phyloP scores from a whole-genome alignment of 2,888 invertebrate species.

The Aphrophora alni region DNA sequence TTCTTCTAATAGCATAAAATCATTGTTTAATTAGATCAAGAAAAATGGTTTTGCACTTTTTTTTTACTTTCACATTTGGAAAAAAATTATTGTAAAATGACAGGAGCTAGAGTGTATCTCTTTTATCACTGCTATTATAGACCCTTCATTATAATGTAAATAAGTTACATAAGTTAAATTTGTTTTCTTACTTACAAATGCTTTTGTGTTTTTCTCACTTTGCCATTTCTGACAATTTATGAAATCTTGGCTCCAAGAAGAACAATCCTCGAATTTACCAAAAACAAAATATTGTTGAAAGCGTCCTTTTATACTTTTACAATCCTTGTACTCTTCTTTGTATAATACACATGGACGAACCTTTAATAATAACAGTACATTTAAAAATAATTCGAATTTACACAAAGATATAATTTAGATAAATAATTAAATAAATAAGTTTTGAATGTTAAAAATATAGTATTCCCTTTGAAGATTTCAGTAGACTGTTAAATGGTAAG shows the following conservation, averaged over 20 bases:
- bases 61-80: too few relatives aligned
- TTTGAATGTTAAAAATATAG: not conserved
- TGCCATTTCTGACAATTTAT: conserved; percentile 76
- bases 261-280: conserved; percentile 76
- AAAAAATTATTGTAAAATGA: too few relatives aligned
- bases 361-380: conserved; percentile 57
- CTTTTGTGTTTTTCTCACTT: conserved; percentile 65
- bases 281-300: conserved; percentile 87
- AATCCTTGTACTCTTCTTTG: conserved; percentile 81
- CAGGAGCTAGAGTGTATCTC: too few relatives aligned
- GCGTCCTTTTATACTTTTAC: conserved; percentile 73
- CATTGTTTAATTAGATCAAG: too few relatives aligned
- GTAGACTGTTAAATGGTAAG: not conserved
- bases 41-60: too few relatives aligned
- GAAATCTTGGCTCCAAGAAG: conserved; percentile 79
- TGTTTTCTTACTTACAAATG: conserved; percentile 67
- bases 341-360: conserved; percentile 81
- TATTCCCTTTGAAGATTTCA: not conserved
- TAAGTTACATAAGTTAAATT: not conserved
- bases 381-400: not conserved
- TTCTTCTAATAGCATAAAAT: too few relatives aligned
- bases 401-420: not conserved
- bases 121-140: too few relatives aligned
- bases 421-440: not conserved
- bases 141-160: too few relatives aligned